phyloP scores from a whole-genome alignment of 1,140 invertebrate species.

The Pseudachorutes palmiensis region DNA sequence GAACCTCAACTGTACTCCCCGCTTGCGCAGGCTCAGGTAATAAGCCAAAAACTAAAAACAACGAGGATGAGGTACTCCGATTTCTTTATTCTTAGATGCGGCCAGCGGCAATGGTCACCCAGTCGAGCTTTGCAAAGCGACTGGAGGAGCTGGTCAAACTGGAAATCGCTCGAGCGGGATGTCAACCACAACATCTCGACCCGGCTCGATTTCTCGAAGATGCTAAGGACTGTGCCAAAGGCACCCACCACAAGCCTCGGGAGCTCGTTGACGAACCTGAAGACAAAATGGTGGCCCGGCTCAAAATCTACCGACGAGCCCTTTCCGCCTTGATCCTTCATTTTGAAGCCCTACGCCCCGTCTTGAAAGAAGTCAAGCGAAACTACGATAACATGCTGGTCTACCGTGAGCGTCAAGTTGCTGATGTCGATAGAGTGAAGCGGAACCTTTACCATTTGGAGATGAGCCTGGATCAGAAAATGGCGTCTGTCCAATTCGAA shows the following conservation, averaged over 20 bases:
- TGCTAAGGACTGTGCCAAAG: no score
- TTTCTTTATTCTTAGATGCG: conserved; percentile 14
- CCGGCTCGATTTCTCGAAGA: no score
- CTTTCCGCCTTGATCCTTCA: conserved; percentile 28
- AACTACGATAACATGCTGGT: conserved; percentile 30
- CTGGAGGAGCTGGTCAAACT: background rate
- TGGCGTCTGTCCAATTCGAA: conserved; percentile 10
- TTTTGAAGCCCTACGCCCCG: conserved; percentile 24
- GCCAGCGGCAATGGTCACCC: conserved; percentile 20
- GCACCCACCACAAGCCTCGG: no score
- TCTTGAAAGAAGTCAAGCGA: conserved; percentile 28
- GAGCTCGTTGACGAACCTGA: conserved; percentile 22
- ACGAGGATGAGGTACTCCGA: background rate
- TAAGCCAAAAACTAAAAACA: background rate
- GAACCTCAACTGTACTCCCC: background rate
- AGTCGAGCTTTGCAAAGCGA: conserved; percentile 9
- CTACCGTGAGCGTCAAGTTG: conserved; percentile 21
- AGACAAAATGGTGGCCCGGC: conserved; percentile 22
- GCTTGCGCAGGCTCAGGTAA: background rate
- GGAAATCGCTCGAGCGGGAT: conserved; percentile 10
- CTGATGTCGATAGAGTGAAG: conserved; percentile 13
- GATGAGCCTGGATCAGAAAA: conserved; percentile 17
- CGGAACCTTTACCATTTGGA: conserved; percentile 18
- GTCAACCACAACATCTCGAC: no score
- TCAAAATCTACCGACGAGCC: conserved; percentile 28